phyloP scores from a whole-genome alignment of 2,113 vertebrate species.

The Sphaerodactylus townsendi region DNA sequence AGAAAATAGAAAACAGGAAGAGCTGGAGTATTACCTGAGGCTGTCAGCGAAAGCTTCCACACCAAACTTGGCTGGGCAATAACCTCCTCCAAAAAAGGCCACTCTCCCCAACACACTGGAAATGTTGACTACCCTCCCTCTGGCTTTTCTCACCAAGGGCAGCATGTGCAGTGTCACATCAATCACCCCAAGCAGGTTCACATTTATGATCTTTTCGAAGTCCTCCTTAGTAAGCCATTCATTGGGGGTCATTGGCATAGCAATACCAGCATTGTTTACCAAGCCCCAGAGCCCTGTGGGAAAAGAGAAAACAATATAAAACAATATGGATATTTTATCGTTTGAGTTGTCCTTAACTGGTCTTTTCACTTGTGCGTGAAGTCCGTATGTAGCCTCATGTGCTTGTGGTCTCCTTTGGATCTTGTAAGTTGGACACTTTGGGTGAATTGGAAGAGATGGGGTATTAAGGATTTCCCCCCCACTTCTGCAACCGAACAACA shows the following conservation, averaged over 20 bases:
- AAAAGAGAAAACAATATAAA: neutral
- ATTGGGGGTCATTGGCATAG: neutral
- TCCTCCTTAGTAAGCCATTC: constrained; percentile 2
- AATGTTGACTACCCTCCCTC: constrained; percentile 70
- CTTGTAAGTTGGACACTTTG: too few species aligned
- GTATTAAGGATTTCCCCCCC: too few species aligned
- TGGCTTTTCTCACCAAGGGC: constrained; percentile 68
- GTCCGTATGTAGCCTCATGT: too few species aligned
- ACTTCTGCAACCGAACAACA: too few species aligned
- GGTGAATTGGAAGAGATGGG: too few species aligned
- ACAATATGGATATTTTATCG: too few species aligned
- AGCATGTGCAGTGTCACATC: constrained; percentile 70
- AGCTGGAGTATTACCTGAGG: constrained; percentile 65
- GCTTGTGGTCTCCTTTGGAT: too few species aligned
- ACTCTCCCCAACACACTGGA: constrained; percentile 70
- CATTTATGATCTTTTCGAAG: constrained; percentile 41
- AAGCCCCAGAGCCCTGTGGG: neutral
- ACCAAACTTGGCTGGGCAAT: constrained; percentile 71
- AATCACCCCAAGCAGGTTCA: constrained; percentile 69
- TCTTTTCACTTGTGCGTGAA: too few species aligned
- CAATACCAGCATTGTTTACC: neutral
- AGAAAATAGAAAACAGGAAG: neutral
- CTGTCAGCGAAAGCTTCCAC: constrained; percentile 77
- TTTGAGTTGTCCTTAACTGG: too few species aligned
- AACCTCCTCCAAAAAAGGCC: constrained; percentile 50